Base-by-base conservation (phyloP, 2,797 vertebrate species). In the Mycteria americana region DNA sequence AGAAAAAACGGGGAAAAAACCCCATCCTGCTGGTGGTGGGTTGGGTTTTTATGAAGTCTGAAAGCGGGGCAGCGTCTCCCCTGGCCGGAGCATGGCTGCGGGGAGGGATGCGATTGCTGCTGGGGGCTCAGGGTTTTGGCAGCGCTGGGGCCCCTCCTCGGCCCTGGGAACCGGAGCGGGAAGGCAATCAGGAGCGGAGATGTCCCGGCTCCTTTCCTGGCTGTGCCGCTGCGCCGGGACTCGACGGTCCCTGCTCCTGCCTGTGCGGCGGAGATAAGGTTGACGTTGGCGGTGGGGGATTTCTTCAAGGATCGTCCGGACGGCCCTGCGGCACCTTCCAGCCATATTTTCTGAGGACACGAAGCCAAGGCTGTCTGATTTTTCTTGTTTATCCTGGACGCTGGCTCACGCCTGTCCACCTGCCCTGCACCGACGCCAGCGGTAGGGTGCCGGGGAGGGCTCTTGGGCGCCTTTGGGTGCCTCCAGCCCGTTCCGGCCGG, bases 101-200 rank as follows among this genome's bases (percentile, higher is more conserved):
- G 50, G 13, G 51, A 6, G 21, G 43, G 74, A 2, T 2, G 11
- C 1, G 3, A 3, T 41, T 6, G 37, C 51, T 53, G 41, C 31
- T 2, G 16, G 27, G 19, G 28, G 59, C 15, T 7, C 0, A 0
- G 23, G 33, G 35, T 0, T 18, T 28, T 12, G 31, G 84, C 45
- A 23, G 27, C 5, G 0, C 31, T 3, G 21, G 21, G 22, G 9
- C 24, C 70, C 31, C 13, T 45, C 68, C 51, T 48, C 0, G 8
- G 37, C 27, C 28, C 53, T 6, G 21, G 72, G 62, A 74, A 16
- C 3, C 0, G 19, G 27, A n/a, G 37, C 72, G 53, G 80, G 3
- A 51, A 15, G 16, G 50, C 76, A 16, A 12, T 4, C 0, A 0
- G 72, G 39, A 62, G 3, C 0, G 0, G 53, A 37, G 15, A 19